phyloP scores from a whole-genome alignment of 2,797 vertebrate species.

The Pseudomugil tenellus region DNA sequence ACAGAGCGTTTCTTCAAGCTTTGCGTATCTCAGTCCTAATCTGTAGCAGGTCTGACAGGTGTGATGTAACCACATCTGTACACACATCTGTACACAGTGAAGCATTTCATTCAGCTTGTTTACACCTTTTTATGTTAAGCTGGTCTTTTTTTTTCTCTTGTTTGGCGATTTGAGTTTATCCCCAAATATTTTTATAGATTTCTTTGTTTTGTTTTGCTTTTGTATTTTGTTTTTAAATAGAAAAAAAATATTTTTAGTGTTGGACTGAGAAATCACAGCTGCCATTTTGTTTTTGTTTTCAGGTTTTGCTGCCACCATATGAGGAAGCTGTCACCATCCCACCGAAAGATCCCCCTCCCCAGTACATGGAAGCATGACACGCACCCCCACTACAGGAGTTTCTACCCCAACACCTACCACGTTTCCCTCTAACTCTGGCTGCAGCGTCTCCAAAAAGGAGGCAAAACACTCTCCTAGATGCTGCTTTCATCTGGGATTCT shows the following conservation, averaged over 20 bases:
- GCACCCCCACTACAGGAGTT: conserved; percentile 21
- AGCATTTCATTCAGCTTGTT: background rate
- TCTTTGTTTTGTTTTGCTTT: too few species aligned
- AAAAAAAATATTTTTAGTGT: background rate
- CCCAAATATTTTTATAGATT: too few species aligned
- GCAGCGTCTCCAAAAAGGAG: conserved; percentile 39
- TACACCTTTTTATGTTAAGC: too few species aligned
- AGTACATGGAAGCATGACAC: conserved; percentile 79
- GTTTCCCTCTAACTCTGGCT: conserved; percentile 34
- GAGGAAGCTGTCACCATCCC: conserved; percentile 81
- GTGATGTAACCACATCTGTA: background rate
- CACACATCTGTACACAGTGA: background rate
- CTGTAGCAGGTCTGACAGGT: background rate
- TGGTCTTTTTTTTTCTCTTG: too few species aligned
- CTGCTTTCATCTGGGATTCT: conserved; percentile 48
- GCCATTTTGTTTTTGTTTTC: conserved; percentile 30
- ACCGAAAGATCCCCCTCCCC: conserved; percentile 82
- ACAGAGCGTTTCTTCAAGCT: background rate
- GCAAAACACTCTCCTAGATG: conserved; percentile 44
- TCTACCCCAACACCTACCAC: conserved; percentile 11
- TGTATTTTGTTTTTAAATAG: too few species aligned
- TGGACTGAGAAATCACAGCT: background rate
- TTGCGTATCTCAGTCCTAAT: background rate
- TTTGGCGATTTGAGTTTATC: too few species aligned
- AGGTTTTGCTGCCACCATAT: conserved; percentile 84